These are phyloP conservation scores for Nothocercus nigrocapillus DNA, from an alignment of 2,113 vertebrate species.

Conservation along the genomic window DNA sequence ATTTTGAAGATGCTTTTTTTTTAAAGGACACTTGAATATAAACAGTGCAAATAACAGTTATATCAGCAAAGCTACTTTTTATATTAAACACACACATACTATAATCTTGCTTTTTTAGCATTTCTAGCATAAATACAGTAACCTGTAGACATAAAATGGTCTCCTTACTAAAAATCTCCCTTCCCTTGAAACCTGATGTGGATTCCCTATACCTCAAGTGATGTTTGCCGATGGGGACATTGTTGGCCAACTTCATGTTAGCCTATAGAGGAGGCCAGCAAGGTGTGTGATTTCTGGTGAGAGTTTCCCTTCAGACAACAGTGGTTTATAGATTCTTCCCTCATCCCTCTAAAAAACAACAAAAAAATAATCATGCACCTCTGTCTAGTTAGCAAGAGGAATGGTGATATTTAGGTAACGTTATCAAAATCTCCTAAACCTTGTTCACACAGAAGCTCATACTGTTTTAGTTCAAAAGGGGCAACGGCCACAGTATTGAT, in stretches of 20 bases:
- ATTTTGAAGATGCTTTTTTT: conserved; percentile 68
- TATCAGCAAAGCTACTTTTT: conserved; percentile 74
- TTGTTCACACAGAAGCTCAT: background rate
- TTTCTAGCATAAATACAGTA: conserved; percentile 20
- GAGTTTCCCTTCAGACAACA: background rate
- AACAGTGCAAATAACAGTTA: conserved; percentile 76
- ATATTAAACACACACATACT: background rate
- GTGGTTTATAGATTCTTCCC: background rate
- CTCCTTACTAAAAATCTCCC: background rate
- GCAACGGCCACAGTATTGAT: background rate
- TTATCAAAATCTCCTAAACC: background rate
- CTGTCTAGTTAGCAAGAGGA: background rate
- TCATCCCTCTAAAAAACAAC: background rate
- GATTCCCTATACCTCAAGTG: background rate
- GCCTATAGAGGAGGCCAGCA: background rate
- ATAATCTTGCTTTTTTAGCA: conserved; percentile 39
- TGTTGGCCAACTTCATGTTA: background rate
- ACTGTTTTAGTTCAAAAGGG: background rate
- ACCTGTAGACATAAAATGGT: background rate
- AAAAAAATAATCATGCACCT: background rate
- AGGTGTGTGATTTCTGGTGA: background rate
- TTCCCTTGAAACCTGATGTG: background rate
- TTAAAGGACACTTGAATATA: conserved; percentile 76
- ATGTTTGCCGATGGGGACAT: background rate
- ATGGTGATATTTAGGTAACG: background rate